Conservation (phyloP, 2,888 invertebrate species). For the Hydroisotoma schaefferi region DNA sequence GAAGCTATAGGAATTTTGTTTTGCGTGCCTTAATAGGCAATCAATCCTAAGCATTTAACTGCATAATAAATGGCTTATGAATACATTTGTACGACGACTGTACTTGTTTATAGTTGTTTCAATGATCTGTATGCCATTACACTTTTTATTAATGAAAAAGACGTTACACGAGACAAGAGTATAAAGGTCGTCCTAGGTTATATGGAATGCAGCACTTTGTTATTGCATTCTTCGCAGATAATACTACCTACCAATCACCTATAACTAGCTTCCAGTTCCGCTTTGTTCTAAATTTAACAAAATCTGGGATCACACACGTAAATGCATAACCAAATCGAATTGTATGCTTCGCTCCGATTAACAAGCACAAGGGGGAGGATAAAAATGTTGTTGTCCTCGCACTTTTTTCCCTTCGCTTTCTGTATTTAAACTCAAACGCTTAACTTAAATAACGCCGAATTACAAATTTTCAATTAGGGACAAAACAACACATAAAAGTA, state of each 20-base stretch:
- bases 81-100: not conserved
- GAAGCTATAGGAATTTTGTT: too few species aligned
- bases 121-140: not conserved
- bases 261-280: too few species aligned
- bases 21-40: too few species aligned
- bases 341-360: not conserved
- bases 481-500: not conserved
- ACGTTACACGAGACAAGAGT: too few species aligned
- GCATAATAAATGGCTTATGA: too few species aligned
- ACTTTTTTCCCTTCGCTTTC: not conserved
- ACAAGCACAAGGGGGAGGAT: not conserved
- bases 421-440: not conserved
- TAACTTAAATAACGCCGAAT: not conserved
- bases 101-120: not conserved
- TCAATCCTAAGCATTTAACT: too few species aligned
- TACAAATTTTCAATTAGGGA: not conserved
- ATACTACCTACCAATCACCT: too few species aligned
- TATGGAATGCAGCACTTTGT: too few species aligned
- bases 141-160: too few species aligned
- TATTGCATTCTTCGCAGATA: too few species aligned
- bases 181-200: too few species aligned
- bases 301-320: conserved; percentile 4
- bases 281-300: conserved; percentile 12
- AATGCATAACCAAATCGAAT: not conserved
- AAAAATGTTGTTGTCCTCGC: not conserved